These are phyloP conservation scores for Drosophila azteca DNA, from an alignment of 1,140 invertebrate genomes.

Conservation along the genomic window DNA sequence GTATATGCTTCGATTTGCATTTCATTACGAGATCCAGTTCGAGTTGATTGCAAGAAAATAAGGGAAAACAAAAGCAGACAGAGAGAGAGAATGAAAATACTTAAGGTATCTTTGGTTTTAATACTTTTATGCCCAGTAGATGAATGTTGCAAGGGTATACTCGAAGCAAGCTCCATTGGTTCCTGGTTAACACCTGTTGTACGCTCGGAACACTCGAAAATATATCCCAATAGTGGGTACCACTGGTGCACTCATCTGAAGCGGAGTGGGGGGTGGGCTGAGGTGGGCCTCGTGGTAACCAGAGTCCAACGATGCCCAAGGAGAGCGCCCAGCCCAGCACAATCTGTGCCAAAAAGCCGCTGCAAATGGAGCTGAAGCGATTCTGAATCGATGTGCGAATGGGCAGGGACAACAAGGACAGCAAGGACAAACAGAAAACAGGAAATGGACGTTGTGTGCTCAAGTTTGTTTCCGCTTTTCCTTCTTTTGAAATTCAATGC, in stretches of 20 bases:
- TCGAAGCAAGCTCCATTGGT: too few species aligned
- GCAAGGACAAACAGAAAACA: constrained; percentile 75
- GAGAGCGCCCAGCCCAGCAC: constrained; percentile 38
- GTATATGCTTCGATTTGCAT: constrained; percentile 69
- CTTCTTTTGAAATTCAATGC: constrained; percentile 76
- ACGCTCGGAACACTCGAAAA: background rate
- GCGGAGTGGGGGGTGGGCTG: too few species aligned
- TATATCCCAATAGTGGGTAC: background rate
- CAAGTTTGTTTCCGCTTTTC: constrained; percentile 76
- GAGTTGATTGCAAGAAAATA: constrained; percentile 46
- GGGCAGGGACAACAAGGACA: constrained; percentile 36
- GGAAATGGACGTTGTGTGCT: constrained; percentile 80
- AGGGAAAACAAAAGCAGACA: constrained; percentile 7
- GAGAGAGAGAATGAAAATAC: too few species aligned
- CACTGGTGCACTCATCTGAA: too few species aligned
- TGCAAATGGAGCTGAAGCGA: constrained; percentile 77
- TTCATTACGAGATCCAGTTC: constrained; percentile 50
- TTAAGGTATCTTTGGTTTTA: background rate
- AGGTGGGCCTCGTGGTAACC: constrained; percentile 18
- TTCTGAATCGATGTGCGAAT: constrained; percentile 45
- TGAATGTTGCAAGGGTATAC: background rate
- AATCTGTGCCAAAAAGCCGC: constrained; percentile 76
- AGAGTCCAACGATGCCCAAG: constrained; percentile 43
- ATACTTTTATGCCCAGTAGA: background rate
- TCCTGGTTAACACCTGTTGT: background rate